A percentile compares a stretch with the other conserved stretches of the same genome.
Conservation (phyloP, 2,113 vertebrate species). For the Alaudala cheleensis region DNA sequence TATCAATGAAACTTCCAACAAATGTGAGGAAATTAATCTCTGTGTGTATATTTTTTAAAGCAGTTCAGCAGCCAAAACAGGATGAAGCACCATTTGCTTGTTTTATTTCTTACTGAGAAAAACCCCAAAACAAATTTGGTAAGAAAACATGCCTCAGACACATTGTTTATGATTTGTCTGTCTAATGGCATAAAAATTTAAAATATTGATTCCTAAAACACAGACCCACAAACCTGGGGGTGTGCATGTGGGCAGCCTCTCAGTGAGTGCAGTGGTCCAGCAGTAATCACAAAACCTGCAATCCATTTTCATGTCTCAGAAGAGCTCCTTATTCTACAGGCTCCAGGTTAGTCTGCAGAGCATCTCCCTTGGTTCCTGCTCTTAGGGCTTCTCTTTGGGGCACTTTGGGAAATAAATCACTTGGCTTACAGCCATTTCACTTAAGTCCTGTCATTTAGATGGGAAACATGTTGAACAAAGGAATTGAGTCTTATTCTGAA, state of each 20-base stretch:
- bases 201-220: background rate
- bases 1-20: background rate
- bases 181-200: background rate
- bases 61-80: background rate
- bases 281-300: background rate
- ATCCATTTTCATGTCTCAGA: background rate
- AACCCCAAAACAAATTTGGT: background rate
- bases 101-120: background rate
- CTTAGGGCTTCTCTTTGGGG: background rate
- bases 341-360: background rate
- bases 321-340: background rate
- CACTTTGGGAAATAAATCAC: background rate
- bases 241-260: fast-evolving
- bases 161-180: background rate
- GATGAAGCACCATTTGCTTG: background rate
- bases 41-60: background rate
- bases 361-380: background rate
- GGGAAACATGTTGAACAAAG: background rate
- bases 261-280: background rate
- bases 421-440: background rate
- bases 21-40: background rate
- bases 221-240: background rate
- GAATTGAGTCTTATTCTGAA: background rate
- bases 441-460: background rate
- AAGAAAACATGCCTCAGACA: background rate